phyloP scores from a whole-genome alignment of 1,140 invertebrate species.

The Aphelinus certus region DNA sequence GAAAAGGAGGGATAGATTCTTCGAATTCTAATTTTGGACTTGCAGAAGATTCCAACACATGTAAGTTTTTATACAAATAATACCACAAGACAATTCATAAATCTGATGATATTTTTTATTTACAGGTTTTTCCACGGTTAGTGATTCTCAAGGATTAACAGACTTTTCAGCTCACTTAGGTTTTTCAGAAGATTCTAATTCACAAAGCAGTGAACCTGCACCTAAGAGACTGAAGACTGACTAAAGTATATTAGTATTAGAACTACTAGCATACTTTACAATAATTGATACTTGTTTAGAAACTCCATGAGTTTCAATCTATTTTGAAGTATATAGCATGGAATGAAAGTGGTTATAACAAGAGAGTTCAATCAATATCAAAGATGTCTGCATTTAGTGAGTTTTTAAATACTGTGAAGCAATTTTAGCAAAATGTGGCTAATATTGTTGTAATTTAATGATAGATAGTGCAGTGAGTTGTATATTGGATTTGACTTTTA shows the following conservation, averaged over 20 bases:
- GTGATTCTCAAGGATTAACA: constrained; percentile 86
- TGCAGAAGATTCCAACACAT: constrained; percentile 89
- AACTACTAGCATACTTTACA: background rate
- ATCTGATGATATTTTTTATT: constrained; percentile 29
- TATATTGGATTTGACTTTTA: constrained; percentile 19
- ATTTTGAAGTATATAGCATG: background rate
- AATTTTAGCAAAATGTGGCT: background rate
- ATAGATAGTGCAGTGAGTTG: constrained; percentile 6
- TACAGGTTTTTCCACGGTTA: constrained; percentile 87
- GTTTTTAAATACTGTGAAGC: constrained; percentile 30
- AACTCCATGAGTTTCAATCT: constrained; percentile 1
- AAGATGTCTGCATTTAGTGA: constrained; percentile 39
- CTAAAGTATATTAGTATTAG: constrained; percentile 46
- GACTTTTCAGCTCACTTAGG: constrained; percentile 85
- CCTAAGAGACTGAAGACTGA: constrained; percentile 83
- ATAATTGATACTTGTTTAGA: constrained; percentile 4
- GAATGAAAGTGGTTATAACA: constrained; percentile 18
- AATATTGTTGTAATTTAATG: too few species aligned
- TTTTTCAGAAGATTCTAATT: constrained; percentile 90
- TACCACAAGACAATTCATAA: constrained; percentile 44
- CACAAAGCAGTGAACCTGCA: constrained; percentile 82
- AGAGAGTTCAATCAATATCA: constrained; percentile 30
- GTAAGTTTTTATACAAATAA: constrained; percentile 67
- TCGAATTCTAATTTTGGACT: constrained; percentile 84
- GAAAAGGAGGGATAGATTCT: constrained; percentile 76